These are phyloP conservation scores for Pluvianellus socialis DNA, from an alignment of 2,113 vertebrate genomes.

Conservation along the genomic window DNA sequence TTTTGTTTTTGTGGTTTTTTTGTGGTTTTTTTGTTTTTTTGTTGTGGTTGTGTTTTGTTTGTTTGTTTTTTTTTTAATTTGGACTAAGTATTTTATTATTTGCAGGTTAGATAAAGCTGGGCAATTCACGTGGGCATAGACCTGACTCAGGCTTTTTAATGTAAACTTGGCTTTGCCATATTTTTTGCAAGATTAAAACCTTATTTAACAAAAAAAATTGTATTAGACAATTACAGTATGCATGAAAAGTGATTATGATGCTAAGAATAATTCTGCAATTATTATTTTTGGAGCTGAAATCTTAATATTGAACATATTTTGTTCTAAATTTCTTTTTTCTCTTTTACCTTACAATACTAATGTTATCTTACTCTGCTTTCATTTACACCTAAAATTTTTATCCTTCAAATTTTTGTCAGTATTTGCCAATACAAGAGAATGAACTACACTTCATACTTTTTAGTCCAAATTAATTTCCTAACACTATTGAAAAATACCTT, in stretches of 20 bases:
- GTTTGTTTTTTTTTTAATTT: background rate
- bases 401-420: background rate
- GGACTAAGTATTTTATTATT: background rate
- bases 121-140: background rate
- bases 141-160: background rate
- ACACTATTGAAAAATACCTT: background rate
- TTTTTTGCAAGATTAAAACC: background rate
- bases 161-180: background rate
- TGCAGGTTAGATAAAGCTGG: background rate
- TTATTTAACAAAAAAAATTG: background rate
- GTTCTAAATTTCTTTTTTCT: background rate
- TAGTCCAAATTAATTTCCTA: constrained; percentile 1
- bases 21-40: background rate
- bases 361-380: background rate
- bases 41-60: background rate
- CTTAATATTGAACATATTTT: background rate
- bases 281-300: background rate
- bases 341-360: background rate
- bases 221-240: background rate
- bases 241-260: background rate
- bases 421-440: background rate
- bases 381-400: background rate
- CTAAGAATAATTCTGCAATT: background rate
- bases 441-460: background rate
- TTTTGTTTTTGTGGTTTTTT: background rate